phyloP scores from a whole-genome alignment of 1,140 invertebrate genomes.

The Cyclargus thomasi region DNA sequence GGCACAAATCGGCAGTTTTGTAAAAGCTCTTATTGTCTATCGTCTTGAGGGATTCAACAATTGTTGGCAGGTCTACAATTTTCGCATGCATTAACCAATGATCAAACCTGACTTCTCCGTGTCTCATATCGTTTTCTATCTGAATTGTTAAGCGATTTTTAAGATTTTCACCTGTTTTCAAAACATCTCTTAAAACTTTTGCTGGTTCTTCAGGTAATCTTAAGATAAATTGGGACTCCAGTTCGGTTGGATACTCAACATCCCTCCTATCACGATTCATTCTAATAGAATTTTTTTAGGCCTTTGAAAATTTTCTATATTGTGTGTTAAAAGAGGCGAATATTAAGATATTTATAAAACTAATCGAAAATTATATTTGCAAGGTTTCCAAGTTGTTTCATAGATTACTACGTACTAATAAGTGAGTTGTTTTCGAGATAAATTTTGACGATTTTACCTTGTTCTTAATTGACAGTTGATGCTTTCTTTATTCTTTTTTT shows the following conservation, averaged over 20 bases:
- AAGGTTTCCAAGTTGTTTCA: too few species aligned
- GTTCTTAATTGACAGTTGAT: too few species aligned
- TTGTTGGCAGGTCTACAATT: conserved; percentile 94
- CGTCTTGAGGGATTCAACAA: conserved; percentile 96
- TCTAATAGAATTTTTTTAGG: too few species aligned
- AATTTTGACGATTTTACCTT: too few species aligned
- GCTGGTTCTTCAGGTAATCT: conserved; percentile 89
- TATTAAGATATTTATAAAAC: too few species aligned
- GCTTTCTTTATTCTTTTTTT: too few species aligned
- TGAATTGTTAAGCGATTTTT: conserved; percentile 93
- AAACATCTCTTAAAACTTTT: conserved; percentile 82
- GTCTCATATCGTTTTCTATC: conserved; percentile 91
- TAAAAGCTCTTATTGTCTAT: conserved; percentile 98
- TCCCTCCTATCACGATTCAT: conserved; percentile 62
- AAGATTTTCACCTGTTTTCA: conserved; percentile 85
- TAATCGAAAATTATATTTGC: too few species aligned
- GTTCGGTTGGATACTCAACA: conserved; percentile 78
- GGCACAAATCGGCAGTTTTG: conserved; percentile 97
- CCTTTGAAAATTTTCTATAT: too few species aligned
- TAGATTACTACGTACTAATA: too few species aligned
- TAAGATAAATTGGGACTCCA: conserved; percentile 94
- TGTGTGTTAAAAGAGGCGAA: too few species aligned
- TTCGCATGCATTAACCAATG: conserved; percentile 91
- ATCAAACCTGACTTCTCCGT: conserved; percentile 92
- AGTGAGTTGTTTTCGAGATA: too few species aligned